Base-by-base conservation (phyloP, 2,797 vertebrate genomes). In the Sebastes taczanowskii region DNA sequence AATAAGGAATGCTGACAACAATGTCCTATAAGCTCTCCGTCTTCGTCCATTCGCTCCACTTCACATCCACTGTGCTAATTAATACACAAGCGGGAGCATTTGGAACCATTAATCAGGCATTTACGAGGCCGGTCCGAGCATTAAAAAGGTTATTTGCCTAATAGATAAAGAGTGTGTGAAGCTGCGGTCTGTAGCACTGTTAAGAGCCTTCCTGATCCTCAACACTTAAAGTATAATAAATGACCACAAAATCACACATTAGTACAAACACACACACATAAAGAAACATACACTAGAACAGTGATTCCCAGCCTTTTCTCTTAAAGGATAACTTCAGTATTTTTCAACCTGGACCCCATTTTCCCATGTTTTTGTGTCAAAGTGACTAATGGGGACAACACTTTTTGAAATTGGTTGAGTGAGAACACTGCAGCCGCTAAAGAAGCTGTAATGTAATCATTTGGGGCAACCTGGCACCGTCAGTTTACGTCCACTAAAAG, bases 81-180 rank as follows among this genome's bases (percentile, higher is more conserved):
- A 92, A 90, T 67, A 91, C 75, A 86, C 77, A 88, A 74, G 64
- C 2, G 7, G 70, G 76, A 78, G 60, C 79, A 93, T 94, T 95
- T 93, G 78, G 91, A 94, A 94, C 93, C 87, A 86, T 94, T 94
- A 96, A 93, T 95, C 92, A 93, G 94, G 86, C 89, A 90, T 94
- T 94, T 91, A 90, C 80, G 79, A 81, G 55, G 67, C 71, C 78
- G 80, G 89, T 81, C 85, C 4, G 7, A 87, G 91, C 83, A 87
- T 86, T 92, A 92, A 91, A 86, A 93, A 88, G 81, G 75, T 92
- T 94, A 69, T 91, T 95, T 94, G 92, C 86, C 83, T 91, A 91
- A 91, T 92, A 93, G 93, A 95, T 91, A 87, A 87, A 49, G 42
- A 89, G 86, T 91, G 85, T 84, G 90, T 94, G 93, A 94, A 83